Evolutionary conservation across 53 echinoderm and acorn worm species (phyloP), one percentile per base, ranked within the genome.

Genomic region (Patiria pectinifera): DNA sequence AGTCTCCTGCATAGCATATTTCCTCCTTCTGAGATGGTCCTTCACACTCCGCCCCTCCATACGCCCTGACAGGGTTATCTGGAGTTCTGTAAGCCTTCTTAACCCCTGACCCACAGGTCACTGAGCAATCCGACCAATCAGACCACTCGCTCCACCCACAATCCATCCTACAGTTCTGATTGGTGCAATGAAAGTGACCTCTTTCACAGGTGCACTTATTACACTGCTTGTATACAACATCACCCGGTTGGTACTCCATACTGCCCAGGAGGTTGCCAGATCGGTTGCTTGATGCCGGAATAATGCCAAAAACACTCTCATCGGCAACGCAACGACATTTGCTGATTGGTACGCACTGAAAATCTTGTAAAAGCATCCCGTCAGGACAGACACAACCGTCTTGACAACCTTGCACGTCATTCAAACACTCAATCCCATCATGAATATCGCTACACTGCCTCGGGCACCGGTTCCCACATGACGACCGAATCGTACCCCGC

Each of bases 141-240:
- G 96, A 93, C 96, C 96, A 96, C 63, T 96, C 93, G 69, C 96
- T 96, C 87, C 91, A 91, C 4, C 93, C 94, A 80, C 96, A 96
- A 48, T 96, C 94, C 61, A 45, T 69, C 71, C 71, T 69, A 35
- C 85, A 85, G 48, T 46, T 70, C 46, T 70, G 85, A 85, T 70
- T 85, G 85, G 85, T 85, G 85, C 85, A 85, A 26, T 85, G 44
- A 69, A 85, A 85, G 71, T 47, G 69, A 11, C 85, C 85, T 71
- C 69, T 70, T 70, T 71, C 45, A 71, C 85, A 85, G 69, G 85
- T 85, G 71, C 95, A 95, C 62, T 85, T 91, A 84, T 95, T 95
- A 61, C 95, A 95, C 74, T 95, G 78, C 25, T 72, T 93, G 81
- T 59, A 21, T 22, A 95, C 90, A 59, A 95, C 91, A 21, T 89